phyloP scores from a whole-genome alignment of 1,140 invertebrate species.

The Pinna nobilis region DNA sequence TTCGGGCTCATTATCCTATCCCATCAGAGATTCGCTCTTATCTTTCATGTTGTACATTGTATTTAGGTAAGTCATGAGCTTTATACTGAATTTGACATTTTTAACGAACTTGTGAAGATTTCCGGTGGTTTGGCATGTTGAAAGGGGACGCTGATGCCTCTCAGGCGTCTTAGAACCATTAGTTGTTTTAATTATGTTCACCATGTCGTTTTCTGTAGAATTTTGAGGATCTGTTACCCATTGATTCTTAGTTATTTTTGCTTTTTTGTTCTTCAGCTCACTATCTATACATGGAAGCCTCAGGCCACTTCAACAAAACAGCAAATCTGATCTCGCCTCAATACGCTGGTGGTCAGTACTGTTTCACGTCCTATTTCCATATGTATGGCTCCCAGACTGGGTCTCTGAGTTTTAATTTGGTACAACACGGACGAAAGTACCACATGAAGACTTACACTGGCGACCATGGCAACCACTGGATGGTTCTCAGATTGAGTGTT shows the following conservation, averaged over 20 bases:
- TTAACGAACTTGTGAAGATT: too few species aligned
- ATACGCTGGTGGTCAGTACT: constrained; percentile 50
- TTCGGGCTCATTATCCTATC: too few species aligned
- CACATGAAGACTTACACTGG: constrained; percentile 38
- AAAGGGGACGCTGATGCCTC: not conserved
- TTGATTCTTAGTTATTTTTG: not conserved
- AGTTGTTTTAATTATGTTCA: too few species aligned
- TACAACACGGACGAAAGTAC: constrained; percentile 14
- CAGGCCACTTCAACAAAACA: constrained; percentile 38
- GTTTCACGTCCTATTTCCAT: constrained; percentile 54
- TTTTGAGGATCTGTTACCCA: too few species aligned
- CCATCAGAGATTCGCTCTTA: too few species aligned
- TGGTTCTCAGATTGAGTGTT: constrained; percentile 39
- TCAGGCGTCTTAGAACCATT: too few species aligned
- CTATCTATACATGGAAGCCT: constrained; percentile 55
- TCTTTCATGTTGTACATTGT: too few species aligned
- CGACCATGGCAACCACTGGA: constrained; percentile 50
- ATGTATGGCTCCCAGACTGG: constrained; percentile 72
- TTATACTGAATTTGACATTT: too few species aligned
- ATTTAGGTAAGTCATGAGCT: too few species aligned
- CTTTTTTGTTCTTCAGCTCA: constrained; percentile 33
- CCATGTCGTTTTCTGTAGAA: too few species aligned
- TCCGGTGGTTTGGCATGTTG: not conserved
- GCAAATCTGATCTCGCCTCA: constrained; percentile 43
- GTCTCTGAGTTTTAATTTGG: constrained; percentile 30